Evolutionary conservation across 2,113 vertebrate species (phyloP), one percentile per base, ranked within the genome.

Genomic region (Eulemur rufifrons): DNA sequence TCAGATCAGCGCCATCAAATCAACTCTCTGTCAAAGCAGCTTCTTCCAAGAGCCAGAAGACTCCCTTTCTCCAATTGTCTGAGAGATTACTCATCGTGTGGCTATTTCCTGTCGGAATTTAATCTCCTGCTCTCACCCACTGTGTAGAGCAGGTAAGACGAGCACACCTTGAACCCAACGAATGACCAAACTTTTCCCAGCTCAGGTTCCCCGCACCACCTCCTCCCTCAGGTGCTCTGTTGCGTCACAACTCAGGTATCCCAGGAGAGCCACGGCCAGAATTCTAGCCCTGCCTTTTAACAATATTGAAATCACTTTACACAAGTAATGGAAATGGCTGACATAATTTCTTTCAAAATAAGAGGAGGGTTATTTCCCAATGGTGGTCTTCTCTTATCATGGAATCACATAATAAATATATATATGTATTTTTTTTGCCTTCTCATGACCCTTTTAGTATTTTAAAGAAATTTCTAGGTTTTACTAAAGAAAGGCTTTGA

Each of bases 391-490:
- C 8, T 89, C 59, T 89, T 20, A 47, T 91, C 20, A 59, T 68
- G 54, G 50, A 74, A 68, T 63, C 39, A 37, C 9, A 37, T 76
- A 17, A 73, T 52, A 34, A 23, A 6, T 39, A n/a, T 13, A 0
- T 10, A 4, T 15, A 42, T 50, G 45, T 34, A 9, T 73, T 56
- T 39, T 39, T 39, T 39, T 78, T 34, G 5, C 42, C 69, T 50
- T 37, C 71, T 80, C n/a, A 39, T 73, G 27, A n/a, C 17, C 74
- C 11, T 94, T 56, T 78, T 73, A 94, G 63, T 34, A 93, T 74
- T 83, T 88, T 32, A 78, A 90, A 81, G 2, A 90, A 73, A 61
- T 37, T 50, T 95, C 18, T 64, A 94, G 50, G 21, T 81, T 97
- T 95, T 95, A 69, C 6, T 87, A 77, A 87, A 9, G 64, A 61